phyloP scores from a whole-genome alignment of 1,140 invertebrate genomes.

The Zaprionus capensis region DNA sequence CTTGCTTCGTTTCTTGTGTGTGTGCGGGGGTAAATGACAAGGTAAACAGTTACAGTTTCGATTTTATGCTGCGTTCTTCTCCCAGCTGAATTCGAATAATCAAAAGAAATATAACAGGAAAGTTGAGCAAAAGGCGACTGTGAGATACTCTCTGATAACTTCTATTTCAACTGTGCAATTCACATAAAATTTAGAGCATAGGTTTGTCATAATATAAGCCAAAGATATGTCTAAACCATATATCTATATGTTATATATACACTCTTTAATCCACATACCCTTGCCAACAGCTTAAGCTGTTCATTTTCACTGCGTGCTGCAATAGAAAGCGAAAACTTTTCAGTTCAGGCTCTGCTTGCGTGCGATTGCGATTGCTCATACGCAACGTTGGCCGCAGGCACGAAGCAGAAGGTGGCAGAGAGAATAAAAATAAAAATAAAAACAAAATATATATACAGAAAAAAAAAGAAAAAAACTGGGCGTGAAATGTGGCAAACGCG shows the following conservation, averaged over 20 bases:
- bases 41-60: constrained; percentile 66
- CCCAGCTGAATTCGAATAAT: constrained; percentile 39
- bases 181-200: neutral
- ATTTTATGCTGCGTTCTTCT: constrained; percentile 39
- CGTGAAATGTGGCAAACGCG: constrained; percentile 24
- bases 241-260: too few species aligned
- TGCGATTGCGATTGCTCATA: constrained; percentile 72
- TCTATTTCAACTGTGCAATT: neutral
- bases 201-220: neutral
- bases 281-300: neutral
- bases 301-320: neutral
- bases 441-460: constrained; percentile 1
- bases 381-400: constrained; percentile 47
- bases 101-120: constrained; percentile 11
- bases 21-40: constrained; percentile 30
- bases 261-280: too few species aligned
- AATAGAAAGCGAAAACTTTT: constrained; percentile 24
- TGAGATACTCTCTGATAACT: neutral
- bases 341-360: constrained; percentile 23
- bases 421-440: constrained; percentile 22
- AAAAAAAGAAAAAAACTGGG: constrained; percentile 19
- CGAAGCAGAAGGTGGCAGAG: neutral
- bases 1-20: neutral
- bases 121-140: neutral
- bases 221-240: neutral